Evolutionary conservation across 2,113 vertebrate genomes (phyloP).

Genomic region (Lophius piscatorius): DNA sequence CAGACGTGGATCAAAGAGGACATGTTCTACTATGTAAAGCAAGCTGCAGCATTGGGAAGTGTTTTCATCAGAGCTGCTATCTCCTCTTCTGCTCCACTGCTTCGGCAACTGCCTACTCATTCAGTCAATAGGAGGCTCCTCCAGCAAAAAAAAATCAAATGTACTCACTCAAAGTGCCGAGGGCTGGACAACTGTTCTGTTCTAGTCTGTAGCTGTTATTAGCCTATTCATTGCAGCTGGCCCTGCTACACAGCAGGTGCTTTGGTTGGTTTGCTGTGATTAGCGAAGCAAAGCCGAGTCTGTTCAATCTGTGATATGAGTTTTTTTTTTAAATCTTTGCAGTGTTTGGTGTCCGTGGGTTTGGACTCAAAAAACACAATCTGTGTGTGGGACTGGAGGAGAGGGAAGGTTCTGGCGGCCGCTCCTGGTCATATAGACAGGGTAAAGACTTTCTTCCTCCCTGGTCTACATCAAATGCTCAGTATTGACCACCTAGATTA

Average conservation of each 20-base stretch:
- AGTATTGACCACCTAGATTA: constrained; percentile 55
- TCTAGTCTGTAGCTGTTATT: constrained; percentile 58
- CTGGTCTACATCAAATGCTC: constrained; percentile 37
- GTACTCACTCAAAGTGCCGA: constrained; percentile 61
- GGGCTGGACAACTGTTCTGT: constrained; percentile 73
- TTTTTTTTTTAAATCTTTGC: constrained; percentile 59
- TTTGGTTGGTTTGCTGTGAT: constrained; percentile 34
- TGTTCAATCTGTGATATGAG: constrained; percentile 37
- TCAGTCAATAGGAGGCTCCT: constrained; percentile 66
- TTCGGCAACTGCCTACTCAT: constrained; percentile 66
- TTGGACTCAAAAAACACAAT: constrained; percentile 98
- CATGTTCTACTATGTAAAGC: constrained; percentile 33
- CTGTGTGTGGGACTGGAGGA: constrained; percentile 99
- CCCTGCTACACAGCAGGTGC: constrained; percentile 37
- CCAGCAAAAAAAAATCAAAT: constrained; percentile 65
- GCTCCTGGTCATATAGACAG: constrained; percentile 97
- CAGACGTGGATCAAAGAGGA: constrained; percentile 45
- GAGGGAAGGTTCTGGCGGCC: constrained; percentile 91
- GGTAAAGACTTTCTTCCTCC: constrained; percentile 78
- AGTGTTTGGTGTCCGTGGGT: constrained; percentile 98
- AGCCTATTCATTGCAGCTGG: constrained; percentile 49
- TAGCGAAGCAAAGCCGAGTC: constrained; percentile 37
- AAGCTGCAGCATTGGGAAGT: constrained; percentile 38
- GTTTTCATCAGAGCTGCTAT: constrained; percentile 62
- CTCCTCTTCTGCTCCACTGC: constrained; percentile 65